phyloP scores from a whole-genome alignment of 1,140 invertebrate genomes.

The Pseudoatta argentina region DNA sequence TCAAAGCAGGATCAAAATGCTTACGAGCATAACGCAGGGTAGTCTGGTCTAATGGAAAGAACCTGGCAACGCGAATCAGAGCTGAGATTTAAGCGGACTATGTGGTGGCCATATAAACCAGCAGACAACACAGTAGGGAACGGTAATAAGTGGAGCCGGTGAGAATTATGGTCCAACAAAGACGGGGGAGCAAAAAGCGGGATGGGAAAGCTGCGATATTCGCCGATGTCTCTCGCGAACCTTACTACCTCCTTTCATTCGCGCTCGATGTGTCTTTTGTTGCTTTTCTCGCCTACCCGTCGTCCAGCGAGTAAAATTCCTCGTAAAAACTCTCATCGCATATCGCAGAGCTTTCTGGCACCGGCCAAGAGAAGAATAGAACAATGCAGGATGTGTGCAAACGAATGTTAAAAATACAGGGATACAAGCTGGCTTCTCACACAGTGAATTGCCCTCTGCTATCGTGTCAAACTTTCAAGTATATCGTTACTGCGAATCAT shows the following conservation, averaged over 20 bases:
- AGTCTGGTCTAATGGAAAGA: constrained; percentile 53
- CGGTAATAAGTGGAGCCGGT: constrained; percentile 50
- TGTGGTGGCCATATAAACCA: constrained; percentile 51
- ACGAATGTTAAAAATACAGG: constrained; percentile 39
- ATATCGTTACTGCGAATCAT: neutral
- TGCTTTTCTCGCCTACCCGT: neutral
- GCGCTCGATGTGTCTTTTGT: constrained; percentile 45
- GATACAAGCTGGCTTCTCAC: constrained; percentile 24
- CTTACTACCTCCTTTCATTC: constrained; percentile 31
- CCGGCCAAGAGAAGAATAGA: constrained; percentile 1
- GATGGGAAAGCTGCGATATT: constrained; percentile 42
- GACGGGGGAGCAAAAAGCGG: constrained; percentile 1
- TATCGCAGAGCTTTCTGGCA: neutral
- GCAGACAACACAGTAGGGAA: constrained; percentile 49
- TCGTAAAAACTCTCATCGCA: constrained; percentile 27
- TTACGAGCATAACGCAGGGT: constrained; percentile 12
- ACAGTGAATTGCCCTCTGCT: neutral
- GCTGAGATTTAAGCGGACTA: constrained; percentile 47
- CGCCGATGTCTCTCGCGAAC: constrained; percentile 32
- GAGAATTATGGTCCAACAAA: constrained; percentile 51
- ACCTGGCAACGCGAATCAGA: constrained; percentile 32
- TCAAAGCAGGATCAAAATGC: constrained; percentile 36
- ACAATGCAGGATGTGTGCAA: constrained; percentile 27
- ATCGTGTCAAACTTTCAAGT: constrained; percentile 11
- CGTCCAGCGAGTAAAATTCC: constrained; percentile 24